Evolutionary conservation across 1,140 invertebrate species (phyloP), one percentile per base, ranked within the genome.

Genomic region (Hyles euphorbiae): DNA sequence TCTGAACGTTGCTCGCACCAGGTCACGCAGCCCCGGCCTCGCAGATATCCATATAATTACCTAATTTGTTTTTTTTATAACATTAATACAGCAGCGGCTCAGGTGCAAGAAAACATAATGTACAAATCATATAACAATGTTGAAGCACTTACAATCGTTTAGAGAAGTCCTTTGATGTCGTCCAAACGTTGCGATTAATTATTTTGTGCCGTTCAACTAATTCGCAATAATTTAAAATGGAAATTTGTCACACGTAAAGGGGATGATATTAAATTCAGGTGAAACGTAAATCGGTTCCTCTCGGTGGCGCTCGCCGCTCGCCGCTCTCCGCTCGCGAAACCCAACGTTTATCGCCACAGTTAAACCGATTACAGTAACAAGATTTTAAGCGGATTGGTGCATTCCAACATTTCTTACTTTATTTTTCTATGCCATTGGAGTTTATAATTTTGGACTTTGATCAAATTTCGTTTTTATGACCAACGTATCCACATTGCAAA

Each of bases 291-390:
- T 74, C 67, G 70, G 70, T 68, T 74, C 67, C 66, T 48, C 57
- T 22, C 22, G 22, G 22, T 22, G 22, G 22, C 22, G 22, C 22
- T 22, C 22, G 22, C 55, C 55, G 58, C 45, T 43, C 56, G 53
- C 43, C 56, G n/a, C n/a, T n/a, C 46, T 48, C 56, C 62, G 49
- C 59, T 54, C 56, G 62, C 43, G 58, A 66, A 62, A 60, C 63
- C 60, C 52, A 56, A 63, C 60, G 67, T 67, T 56, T 54, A 64
- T 65, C 66, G 67, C 63, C 57, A 63, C 64, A 66, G 76, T 71
- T 81, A 81, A 78, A 83, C 74, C 77, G 77, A 81, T 85, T 85
- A 83, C 74, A 62, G 77, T 83, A 83, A 81, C 77, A 82, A 82
- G 78, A 83, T 81, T 84, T 76, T 76, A 77, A 82, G 76, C 70